Evolutionary conservation across 2,888 invertebrate genomes (phyloP), one percentile per base, ranked within the genome.

Genomic region (Aphidoletes aphidimyza): DNA sequence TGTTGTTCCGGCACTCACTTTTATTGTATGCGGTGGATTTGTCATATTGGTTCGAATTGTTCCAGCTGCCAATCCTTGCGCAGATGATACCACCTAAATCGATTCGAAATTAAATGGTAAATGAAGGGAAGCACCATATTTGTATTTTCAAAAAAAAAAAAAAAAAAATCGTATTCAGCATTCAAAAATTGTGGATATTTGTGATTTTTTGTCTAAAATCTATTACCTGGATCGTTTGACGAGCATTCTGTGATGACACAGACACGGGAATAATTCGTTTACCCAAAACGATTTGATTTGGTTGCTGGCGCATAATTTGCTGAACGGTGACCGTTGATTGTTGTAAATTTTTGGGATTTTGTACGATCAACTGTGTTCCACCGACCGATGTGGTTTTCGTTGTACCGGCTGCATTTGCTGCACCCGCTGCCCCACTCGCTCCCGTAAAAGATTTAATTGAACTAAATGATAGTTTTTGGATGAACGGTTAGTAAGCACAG

Each of bases 271-370:
- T 93, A 1, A 94, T 93, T 39, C 94, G 91, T 93, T 93, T 84
- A 2, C 84, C 84, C 34, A 85, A 83, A 14, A 85, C 85, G 19
- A 85, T 84, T 84, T 84, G 84, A 11, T 93, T 92, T 0, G 91
- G 92, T 84, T 89, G 90, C 85, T 93, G 93, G 86, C 94, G 93
- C 89, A 94, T 92, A 78, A 95, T 92, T 88, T 95, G 95, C 87
- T 95, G 94, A 85, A 95, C 93, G 0, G 94, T 94, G 89, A 94
- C 92, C 0, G 93, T 92, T 0, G 92, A 91, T 0, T 93, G 92
- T 19, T 86, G 85, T 78, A 90, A 85, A 8, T 89, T 87, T 86
- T 90, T 91, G 1, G 93, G 92, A 84, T 93, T 92, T 87, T 94
- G 94, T 3, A 96, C 94, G 84, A 96, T 93, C 85, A 95, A 90